Percentiles rank a stretch among this genome's conserved stretches.
Evolutionary conservation across 2,797 vertebrate species (phyloP).

Genomic region (Siniperca obscura): DNA sequence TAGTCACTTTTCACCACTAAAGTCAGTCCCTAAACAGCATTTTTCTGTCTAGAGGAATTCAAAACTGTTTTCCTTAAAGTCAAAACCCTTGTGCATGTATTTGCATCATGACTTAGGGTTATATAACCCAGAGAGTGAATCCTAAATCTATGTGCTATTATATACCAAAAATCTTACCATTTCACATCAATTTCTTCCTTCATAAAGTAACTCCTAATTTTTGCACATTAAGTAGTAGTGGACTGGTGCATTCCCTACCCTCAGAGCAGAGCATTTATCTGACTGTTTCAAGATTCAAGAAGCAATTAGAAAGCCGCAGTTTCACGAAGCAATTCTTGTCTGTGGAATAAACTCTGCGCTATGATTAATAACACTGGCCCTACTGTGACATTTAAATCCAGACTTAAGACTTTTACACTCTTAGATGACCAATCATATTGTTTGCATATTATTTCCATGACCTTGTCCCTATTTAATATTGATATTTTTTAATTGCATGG

Average conservation of each 20-base stretch:
- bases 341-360: constrained; percentile 2
- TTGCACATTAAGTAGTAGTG: not conserved
- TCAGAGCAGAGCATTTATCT: constrained; percentile 5
- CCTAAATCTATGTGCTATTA: not conserved
- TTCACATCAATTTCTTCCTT: not conserved
- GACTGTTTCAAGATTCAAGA: constrained; percentile 23
- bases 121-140: not conserved
- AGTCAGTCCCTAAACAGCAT: too few species aligned
- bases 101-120: too few species aligned
- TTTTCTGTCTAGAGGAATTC: too few species aligned
- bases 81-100: too few species aligned
- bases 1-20: too few species aligned
- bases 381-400: constrained; percentile 6
- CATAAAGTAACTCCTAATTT: not conserved
- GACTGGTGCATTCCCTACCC: not conserved
- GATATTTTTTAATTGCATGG: not conserved
- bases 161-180: not conserved
- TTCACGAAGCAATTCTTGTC: constrained; percentile 2
- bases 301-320: constrained; percentile 20
- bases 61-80: too few species aligned
- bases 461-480: not conserved
- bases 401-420: not conserved
- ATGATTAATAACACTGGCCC: constrained; percentile 14
- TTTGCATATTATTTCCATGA: not conserved
- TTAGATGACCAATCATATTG: not conserved